Percentiles rank a stretch among this genome's conserved stretches.
Conservation (phyloP, 2,888 invertebrate genomes). For the Ryuthela nishihirai region DNA sequence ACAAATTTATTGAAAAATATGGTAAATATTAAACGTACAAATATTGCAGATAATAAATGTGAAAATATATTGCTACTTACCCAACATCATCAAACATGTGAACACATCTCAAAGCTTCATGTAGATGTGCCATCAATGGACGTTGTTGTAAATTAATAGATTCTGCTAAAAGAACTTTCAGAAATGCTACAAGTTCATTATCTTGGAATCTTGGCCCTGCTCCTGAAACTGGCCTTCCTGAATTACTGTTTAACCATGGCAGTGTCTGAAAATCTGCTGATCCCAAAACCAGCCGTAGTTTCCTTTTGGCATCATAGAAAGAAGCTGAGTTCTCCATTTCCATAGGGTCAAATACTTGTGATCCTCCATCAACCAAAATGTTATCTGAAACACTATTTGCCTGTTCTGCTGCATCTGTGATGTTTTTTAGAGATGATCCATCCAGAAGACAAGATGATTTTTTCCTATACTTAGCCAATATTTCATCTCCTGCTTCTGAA, state of each 20-base stretch:
- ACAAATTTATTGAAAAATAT: no score
- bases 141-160: slow-evolving; percentile 74
- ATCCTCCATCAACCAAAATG: slow-evolving; percentile 45
- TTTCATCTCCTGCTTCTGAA: slow-evolving; percentile 50
- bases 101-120: slow-evolving; percentile 77
- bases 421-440: slow-evolving; percentile 49
- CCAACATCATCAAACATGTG: slow-evolving; percentile 64
- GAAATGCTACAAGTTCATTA: slow-evolving; percentile 60
- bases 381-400: slow-evolving; percentile 28
- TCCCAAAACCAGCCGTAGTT: slow-evolving; percentile 83
- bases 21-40: no score
- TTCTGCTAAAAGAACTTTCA: slow-evolving; percentile 73
- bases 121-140: slow-evolving; percentile 70
- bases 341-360: slow-evolving; percentile 55
- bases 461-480: slow-evolving; percentile 86
- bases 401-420: slow-evolving; percentile 23
- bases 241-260: slow-evolving; percentile 35
- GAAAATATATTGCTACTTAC: no score
- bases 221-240: slow-evolving; percentile 18
- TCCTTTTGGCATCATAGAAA: slow-evolving; percentile 74
- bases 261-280: slow-evolving; percentile 63
- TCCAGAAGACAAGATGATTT: slow-evolving; percentile 46
- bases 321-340: slow-evolving; percentile 57
- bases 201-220: slow-evolving; percentile 43
- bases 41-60: no score